phyloP scores from a whole-genome alignment of 2,888 invertebrate genomes.

The Rhagium mordax region DNA sequence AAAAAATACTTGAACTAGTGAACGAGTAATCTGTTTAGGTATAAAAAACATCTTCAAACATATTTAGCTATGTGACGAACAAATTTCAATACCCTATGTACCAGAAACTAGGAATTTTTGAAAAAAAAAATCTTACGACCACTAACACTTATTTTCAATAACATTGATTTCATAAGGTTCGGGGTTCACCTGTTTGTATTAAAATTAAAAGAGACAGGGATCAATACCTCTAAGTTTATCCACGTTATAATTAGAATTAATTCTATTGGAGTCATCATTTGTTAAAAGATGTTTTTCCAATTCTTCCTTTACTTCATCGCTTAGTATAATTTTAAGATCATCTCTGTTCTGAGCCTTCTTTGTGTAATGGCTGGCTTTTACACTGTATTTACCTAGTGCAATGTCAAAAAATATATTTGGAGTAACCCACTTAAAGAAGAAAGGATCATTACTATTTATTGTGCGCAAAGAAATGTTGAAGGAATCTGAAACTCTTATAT shows the following conservation, averaged over 20 bases:
- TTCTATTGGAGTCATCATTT: not conserved
- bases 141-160: no score
- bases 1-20: no score
- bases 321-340: slow-evolving; percentile 4
- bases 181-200: no score
- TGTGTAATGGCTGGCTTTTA: slow-evolving; percentile 30
- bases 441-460: slow-evolving; percentile 45
- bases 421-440: slow-evolving; percentile 48
- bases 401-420: slow-evolving; percentile 53
- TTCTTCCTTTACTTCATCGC: not conserved
- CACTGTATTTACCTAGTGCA: slow-evolving; percentile 45
- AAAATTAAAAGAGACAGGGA: slow-evolving; percentile 21
- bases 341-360: slow-evolving; percentile 2
- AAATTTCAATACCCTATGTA: no score
- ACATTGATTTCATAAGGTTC: no score
- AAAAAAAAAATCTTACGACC: no score
- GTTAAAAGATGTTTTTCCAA: slow-evolving; percentile 15
- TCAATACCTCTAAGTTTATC: slow-evolving; percentile 18
- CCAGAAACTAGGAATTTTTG: no score
- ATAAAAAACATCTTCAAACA: no score
- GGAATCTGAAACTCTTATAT: slow-evolving; percentile 42
- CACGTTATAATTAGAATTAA: slow-evolving; percentile 4
- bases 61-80: no score
- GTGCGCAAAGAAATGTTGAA: slow-evolving; percentile 39
- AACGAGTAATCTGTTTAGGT: no score